Base-by-base conservation (phyloP, 2,113 vertebrate genomes). In the Narcine bancroftii region DNA sequence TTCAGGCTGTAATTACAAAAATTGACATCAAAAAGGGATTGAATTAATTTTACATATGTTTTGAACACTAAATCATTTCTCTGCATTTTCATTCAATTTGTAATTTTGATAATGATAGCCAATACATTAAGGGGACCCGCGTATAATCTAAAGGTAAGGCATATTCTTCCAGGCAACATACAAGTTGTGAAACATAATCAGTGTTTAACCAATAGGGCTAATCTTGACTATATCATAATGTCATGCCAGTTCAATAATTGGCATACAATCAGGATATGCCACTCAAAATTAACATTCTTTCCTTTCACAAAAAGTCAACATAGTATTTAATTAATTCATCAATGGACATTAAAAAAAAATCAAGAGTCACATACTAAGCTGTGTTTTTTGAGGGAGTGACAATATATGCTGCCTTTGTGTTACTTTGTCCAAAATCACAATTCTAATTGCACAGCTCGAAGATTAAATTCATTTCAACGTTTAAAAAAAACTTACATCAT, bases 401-500 rank as follows among this genome's bases (percentile, higher is more conserved):
- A 71, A 91, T 69, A 29, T 24, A 60, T 4, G 21, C 56, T 91
- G 87, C 39, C 65, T 91, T 91, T 65, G 71, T 91, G 17, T 91
- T 33, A 47, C 39, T 47, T 47, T 29, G 65, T 45, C 89, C 89
- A 69, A 71, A 91, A 65, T 47, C 89, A 91, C 65, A 66, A 33
- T 29, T 91, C 89, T 91, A 66, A 91, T 91, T 91, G 89, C 89
- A 71, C 33, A 47, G 63, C 65, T 47, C 24, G 29, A 65, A 47
- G 69, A 71, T 91, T 91, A 91, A 91, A 71, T 91, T 91, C 89
- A 91, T 39, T 7, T 91, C 24, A 91, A 91, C 33, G 9, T 69
- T 91, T 26, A 39, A 42, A 89, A 89, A 91, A 94, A 93, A 75
- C 94, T 93, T 94, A 96, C 97, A 96, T 96, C 96, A 94, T 96